Percentiles rank a stretch among this genome's conserved stretches.
phyloP scores from a whole-genome alignment of 2,797 vertebrate species.

The Bothrops alternatus region DNA sequence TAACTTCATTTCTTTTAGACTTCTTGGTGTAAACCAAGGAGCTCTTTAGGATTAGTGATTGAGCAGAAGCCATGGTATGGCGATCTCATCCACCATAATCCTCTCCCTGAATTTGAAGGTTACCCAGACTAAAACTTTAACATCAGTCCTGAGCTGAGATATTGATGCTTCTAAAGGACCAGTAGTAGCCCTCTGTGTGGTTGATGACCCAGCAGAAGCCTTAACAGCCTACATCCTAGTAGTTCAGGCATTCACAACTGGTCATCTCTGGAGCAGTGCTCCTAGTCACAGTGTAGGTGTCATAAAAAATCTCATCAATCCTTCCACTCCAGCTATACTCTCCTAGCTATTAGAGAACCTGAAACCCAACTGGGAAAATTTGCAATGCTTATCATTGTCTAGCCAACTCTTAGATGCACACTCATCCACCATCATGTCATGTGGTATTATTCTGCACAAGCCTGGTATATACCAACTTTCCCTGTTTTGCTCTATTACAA shows the following conservation, averaged over 20 bases:
- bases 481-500: neutral
- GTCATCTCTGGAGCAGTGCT: neutral
- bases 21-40: neutral
- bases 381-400: neutral
- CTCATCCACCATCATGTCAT: neutral
- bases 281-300: neutral
- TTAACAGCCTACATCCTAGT: neutral
- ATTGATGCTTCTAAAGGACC: neutral
- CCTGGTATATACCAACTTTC: neutral
- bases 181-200: neutral
- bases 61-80: neutral
- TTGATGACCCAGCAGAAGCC: neutral
- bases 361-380: neutral
- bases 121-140: neutral
- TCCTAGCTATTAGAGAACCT: neutral
- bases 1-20: neutral
- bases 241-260: neutral
- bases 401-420: neutral
- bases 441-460: neutral
- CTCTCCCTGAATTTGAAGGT: neutral
- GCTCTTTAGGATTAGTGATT: neutral
- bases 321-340: neutral
- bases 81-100: neutral
- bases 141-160: neutral
- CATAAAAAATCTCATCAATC: neutral